Evolutionary conservation across 2,797 vertebrate genomes (phyloP), one percentile per base, ranked within the genome.

Genomic region (Leuciscus waleckii): DNA sequence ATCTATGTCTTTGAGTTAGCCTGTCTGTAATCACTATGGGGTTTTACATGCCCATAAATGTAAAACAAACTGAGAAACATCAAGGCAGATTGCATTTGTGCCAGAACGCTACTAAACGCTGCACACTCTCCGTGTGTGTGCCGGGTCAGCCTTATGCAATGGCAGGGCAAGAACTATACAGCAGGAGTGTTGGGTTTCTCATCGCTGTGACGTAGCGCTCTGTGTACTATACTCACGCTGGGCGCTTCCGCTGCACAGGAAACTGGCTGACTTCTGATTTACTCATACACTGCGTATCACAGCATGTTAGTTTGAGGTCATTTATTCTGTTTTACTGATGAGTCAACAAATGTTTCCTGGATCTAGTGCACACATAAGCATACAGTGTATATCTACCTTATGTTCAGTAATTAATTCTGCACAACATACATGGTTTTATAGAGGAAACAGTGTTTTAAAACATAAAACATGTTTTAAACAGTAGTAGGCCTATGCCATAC

Each of bases 121-220:
- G 67, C 32, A 70, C 49, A 65, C 6, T 88, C 67, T 81, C 56
- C 63, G 8, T 23, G 19, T 79, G n/a, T 14, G 17, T 51, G 63
- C 56, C 71, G 63, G 51, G 63, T 46, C 35, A 77, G 51, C 83
- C 49, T 90, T 90, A 90, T 70, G 82, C 84, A 90, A 89, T 17
- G 63, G 56, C 39, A 32, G n/a, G 58, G 26, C 84, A 81, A 81
- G 83, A 78, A 83, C 83, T 87, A 79, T 81, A 86, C 58, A 78
- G 69, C 81, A 87, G 81, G 29, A 83, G 46, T 63, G 37, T 23
- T 80, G 26, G 51, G 65, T 54, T 58, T n/a, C 75, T 70, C 80
- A 83, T 41, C 32, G 3, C 49, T 79, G 65, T n/a, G 67, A 78
- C 63, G 73, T 67, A 56, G 46, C 7, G 51, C 54, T 85, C 76